phyloP scores from a whole-genome alignment of 2,797 vertebrate species.

The Phylloscopus collybita region DNA sequence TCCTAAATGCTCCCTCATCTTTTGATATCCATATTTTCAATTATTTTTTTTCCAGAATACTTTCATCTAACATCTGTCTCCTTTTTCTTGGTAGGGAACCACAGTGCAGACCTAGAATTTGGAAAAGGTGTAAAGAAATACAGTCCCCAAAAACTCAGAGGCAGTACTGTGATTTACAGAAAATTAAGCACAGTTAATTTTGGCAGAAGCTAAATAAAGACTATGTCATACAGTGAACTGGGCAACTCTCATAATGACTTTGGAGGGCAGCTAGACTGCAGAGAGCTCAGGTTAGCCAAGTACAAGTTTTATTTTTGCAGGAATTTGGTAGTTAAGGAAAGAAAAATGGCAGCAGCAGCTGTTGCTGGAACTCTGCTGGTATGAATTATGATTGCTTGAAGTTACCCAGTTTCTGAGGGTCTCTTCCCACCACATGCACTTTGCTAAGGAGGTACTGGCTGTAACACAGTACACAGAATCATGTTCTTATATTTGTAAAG shows the following conservation, averaged over 20 bases:
- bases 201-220: slow-evolving; percentile 7
- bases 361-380: background rate
- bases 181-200: slow-evolving; percentile 31
- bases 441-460: background rate
- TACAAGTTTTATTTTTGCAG: background rate
- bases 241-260: background rate
- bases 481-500: background rate
- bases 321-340: background rate
- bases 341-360: background rate
- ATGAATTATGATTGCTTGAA: background rate
- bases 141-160: background rate
- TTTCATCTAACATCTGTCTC: slow-evolving; percentile 11
- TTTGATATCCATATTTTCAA: background rate
- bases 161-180: background rate
- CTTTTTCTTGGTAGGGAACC: background rate
- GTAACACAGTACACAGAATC: background rate
- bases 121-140: background rate
- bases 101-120: background rate
- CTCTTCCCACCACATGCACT: background rate
- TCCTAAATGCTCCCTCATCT: slow-evolving; percentile 19
- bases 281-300: background rate
- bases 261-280: background rate
- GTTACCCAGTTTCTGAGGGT: background rate
- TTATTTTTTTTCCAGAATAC: background rate
- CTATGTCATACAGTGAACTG: background rate